Evolutionary conservation across 2,797 vertebrate species (phyloP), one percentile per base, ranked within the genome.

Genomic region (Echeneis naucrates): DNA sequence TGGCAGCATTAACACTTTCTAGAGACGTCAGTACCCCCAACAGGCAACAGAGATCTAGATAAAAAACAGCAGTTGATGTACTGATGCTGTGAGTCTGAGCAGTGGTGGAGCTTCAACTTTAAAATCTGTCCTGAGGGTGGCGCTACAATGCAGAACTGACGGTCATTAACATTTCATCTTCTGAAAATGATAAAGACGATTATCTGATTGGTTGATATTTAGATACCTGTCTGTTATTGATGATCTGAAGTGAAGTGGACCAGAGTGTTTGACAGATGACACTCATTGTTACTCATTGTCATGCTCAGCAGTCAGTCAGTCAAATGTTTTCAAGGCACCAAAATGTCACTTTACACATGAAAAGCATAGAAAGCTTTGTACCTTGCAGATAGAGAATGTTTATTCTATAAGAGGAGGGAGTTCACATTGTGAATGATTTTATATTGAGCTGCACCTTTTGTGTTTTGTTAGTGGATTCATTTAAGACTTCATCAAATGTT

Each of bases 381-480:
- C 51, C 70, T 45, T 37, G 14, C 27, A 10, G 27, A 65, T 62
- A 27, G 58, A 40, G 26, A 62, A 44, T 40, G 37, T 53, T 8
- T 68, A 5, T 35, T 10, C 70, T 32, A 33, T 48, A 42, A 58
- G 45, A 69, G 54, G 61, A 58, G 73, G 72, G n/a, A 80, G 40
- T 85, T 90, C 75, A 76, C 70, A 61, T 80, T 38, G 21, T 51
- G 47, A 38, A 52, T 64, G 16, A 52, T 38, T 47, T 53, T 14
- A 38, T 40, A 40, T 27, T 26, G 47, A 51, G 16, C 48, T 21
- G 61, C 61, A 64, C 61, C 24, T 40, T 40, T 21, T 54, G 30
- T 48, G 57, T 35, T 62, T 62, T 35, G 8, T 16, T 30, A 26
- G 21, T 38, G 1, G 35, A n/a, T 35, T 62, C 59, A n/a, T 59